Evolutionary conservation across 2,888 invertebrate genomes (phyloP), one percentile per base, ranked within the genome.

Genomic region (Choristoneura rosaceana): DNA sequence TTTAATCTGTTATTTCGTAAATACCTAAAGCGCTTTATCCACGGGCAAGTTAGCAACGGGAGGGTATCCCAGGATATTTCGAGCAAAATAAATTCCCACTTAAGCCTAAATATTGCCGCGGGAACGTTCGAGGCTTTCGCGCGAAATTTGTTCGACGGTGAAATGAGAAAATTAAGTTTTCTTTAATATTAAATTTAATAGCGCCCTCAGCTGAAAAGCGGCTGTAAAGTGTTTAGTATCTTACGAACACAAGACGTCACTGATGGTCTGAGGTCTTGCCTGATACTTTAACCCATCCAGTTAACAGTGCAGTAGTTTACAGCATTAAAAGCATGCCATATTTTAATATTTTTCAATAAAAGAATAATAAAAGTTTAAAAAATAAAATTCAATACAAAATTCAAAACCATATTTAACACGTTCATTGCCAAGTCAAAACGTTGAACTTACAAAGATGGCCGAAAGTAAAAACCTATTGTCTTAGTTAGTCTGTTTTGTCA

Each of bases 81-180:
- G 74, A 78, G 74, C 77, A 75, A 81, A 80, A 82, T 81, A 82
- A 82, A 81, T 79, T 80, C 80, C 74, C 77, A 76, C 77, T 82
- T 82, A 82, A 80, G 80, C 83, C 80, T 81, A 82, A 81, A 82
- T 82, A 82, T 81, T 79, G 80, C 82, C 76, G 58, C 73, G 77
- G 82, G 80, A 82, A 77, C 78, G 80, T 80, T 80, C 74, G 74
- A 73, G 82, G 84, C 80, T 83, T 82, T 79, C 76, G 80, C 74
- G 78, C 77, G 69, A 79, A 85, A 85, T 85, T 85, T 82, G 83
- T 82, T 80, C 80, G 81, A 77, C 83, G 82, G 80, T 78, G 77
- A 80, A 85, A 81, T 77, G 74, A 78, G 81, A 81, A 86, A 87
- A 87, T 85, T 82, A 82, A 84, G 82, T 82, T 83, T 85, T 82